These are phyloP conservation scores for Trachymyrmex cornetzi DNA, from an alignment of 1,140 invertebrate species.

Conservation along the genomic window DNA sequence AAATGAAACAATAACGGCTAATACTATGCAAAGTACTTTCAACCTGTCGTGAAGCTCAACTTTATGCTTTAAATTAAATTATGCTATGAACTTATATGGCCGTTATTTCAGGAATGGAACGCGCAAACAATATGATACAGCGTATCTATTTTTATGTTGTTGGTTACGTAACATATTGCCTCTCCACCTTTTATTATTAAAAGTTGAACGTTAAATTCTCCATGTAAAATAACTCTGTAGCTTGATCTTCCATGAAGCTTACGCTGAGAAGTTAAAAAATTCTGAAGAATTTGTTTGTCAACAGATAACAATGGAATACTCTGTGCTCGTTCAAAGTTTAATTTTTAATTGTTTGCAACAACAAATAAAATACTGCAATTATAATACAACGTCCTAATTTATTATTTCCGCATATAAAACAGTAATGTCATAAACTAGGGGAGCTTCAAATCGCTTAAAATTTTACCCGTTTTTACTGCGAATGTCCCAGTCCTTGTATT, in stretches of 20 bases:
- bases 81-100: background rate
- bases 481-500: background rate
- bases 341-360: background rate
- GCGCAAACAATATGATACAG: slow-evolving; percentile 9
- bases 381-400: background rate
- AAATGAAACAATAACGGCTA: slow-evolving; percentile 46
- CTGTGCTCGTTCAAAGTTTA: background rate
- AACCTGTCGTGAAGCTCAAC: slow-evolving; percentile 37
- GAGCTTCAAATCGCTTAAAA: background rate
- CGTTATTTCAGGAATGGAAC: slow-evolving; percentile 35
- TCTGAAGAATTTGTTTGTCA: background rate
- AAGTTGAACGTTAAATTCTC: background rate
- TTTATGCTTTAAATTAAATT: slow-evolving; percentile 51
- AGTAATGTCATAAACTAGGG: background rate
- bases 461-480: slow-evolving; percentile 3
- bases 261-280: background rate
- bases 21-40: slow-evolving; percentile 40
- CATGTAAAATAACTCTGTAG: background rate
- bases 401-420: slow-evolving; percentile 1
- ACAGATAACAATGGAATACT: slow-evolving; percentile 1
- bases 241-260: background rate
- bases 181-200: slow-evolving; percentile 31
- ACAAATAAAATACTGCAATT: background rate
- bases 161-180: slow-evolving; percentile 5
- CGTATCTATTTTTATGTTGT: slow-evolving; percentile 39